phyloP scores from a whole-genome alignment of 2,888 invertebrate genomes.

The Mythimna albipuncta region DNA sequence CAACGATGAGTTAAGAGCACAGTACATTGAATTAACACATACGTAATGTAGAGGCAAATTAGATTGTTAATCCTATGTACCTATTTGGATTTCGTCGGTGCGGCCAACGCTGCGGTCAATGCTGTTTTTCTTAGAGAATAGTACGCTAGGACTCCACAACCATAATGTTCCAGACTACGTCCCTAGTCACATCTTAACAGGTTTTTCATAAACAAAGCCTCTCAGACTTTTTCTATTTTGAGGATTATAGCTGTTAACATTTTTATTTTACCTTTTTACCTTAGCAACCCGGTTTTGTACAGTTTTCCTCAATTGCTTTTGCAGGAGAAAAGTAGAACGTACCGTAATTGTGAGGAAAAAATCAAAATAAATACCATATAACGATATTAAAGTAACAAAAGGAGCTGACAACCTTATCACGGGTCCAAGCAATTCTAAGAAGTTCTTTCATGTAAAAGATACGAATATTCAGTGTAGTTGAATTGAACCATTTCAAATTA shows the following conservation, averaged over 20 bases:
- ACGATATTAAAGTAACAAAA: conserved; percentile 11
- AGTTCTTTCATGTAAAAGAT: conserved; percentile 10
- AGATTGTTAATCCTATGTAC: too few species aligned
- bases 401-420: background rate
- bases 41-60: too few species aligned
- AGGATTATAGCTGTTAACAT: background rate
- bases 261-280: conserved; percentile 2
- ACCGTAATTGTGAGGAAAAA: background rate
- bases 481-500: conserved; percentile 27
- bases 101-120: too few species aligned
- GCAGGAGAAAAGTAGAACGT: background rate
- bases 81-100: too few species aligned
- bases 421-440: conserved; percentile 15
- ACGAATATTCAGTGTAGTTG: conserved; percentile 6
- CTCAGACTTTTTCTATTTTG: background rate
- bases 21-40: too few species aligned
- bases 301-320: conserved; percentile 13
- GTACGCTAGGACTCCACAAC: too few species aligned
- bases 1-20: too few species aligned
- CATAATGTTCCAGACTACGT: too few species aligned
- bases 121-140: too few species aligned
- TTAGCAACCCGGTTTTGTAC: conserved; percentile 6
- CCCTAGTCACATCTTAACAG: too few species aligned
- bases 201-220: background rate
- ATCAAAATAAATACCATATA: background rate